Percentiles rank a stretch among this genome's conserved stretches.
phyloP scores from a whole-genome alignment of 1,140 invertebrate genomes.

The Condylostylus longicornis region DNA sequence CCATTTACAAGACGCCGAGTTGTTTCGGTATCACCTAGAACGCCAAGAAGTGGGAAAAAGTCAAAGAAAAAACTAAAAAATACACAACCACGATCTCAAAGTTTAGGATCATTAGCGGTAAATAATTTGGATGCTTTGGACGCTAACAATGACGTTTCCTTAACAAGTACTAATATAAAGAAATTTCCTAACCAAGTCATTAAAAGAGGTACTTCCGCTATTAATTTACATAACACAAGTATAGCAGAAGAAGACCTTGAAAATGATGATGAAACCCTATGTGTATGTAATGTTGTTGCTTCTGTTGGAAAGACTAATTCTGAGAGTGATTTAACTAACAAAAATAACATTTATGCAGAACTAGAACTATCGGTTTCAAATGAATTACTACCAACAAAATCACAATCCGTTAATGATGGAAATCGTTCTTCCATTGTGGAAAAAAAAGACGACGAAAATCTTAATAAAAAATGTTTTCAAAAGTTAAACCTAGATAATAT shows the following conservation, averaged over 20 bases:
- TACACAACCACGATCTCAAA: conserved; percentile 25
- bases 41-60: conserved; percentile 19
- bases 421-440: background rate
- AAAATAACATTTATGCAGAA: conserved; percentile 28
- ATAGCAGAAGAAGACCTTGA: too few species aligned
- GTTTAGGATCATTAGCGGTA: conserved; percentile 30
- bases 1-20: conserved; percentile 25
- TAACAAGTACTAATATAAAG: too few species aligned
- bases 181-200: too few species aligned
- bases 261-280: too few species aligned
- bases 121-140: conserved; percentile 21
- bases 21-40: conserved; percentile 23
- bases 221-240: too few species aligned
- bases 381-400: background rate
- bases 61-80: conserved; percentile 17
- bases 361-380: too few species aligned
- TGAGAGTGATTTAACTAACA: too few species aligned
- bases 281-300: too few species aligned
- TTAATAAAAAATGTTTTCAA: background rate
- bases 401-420: background rate
- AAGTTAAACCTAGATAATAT: too few species aligned
- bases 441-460: conserved; percentile 2
- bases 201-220: too few species aligned
- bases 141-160: conserved; percentile 8
- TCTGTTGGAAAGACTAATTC: too few species aligned